These are phyloP conservation scores for Metallyticus violacea DNA, from an alignment of 2,888 invertebrate species.

Conservation along the genomic window DNA sequence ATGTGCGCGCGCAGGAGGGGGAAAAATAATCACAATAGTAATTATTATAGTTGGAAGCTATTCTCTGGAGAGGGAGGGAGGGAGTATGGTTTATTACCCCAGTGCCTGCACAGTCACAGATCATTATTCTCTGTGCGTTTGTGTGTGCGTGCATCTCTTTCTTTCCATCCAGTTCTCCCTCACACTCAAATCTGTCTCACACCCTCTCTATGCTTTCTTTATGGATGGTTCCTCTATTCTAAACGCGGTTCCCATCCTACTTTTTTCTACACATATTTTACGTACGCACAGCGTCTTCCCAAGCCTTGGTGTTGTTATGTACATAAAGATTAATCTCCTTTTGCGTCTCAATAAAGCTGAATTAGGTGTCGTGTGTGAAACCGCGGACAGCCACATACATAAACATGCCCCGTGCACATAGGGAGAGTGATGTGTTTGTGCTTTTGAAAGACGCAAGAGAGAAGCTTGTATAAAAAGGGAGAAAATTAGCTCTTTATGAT, in stretches of 20 bases:
- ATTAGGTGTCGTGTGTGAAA: neutral
- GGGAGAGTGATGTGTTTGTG: neutral
- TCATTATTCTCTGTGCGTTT: slow-evolving; percentile 20
- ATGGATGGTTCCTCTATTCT: neutral
- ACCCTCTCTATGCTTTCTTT: neutral
- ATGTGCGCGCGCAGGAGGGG: neutral
- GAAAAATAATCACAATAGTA: slow-evolving; percentile 31
- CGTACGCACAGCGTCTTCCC: too few relatives aligned
- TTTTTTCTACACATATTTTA: neutral
- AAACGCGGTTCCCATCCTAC: neutral
- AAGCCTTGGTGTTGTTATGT: neutral
- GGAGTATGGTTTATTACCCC: slow-evolving; percentile 23
- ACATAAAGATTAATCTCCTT: neutral
- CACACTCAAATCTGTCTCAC: neutral
- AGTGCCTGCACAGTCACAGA: slow-evolving; percentile 19
- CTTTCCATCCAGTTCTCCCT: neutral
- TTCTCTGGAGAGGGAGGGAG: slow-evolving; percentile 17
- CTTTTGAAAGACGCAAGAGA: neutral
- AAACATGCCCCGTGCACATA: neutral
- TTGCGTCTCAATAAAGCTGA: neutral
- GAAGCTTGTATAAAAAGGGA: neutral
- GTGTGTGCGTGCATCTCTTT: neutral
- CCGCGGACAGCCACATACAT: neutral
- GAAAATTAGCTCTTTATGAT: neutral
- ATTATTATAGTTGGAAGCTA: slow-evolving; percentile 29